phyloP scores from a whole-genome alignment of 2,797 vertebrate genomes.

The Pangasius krempfi region DNA sequence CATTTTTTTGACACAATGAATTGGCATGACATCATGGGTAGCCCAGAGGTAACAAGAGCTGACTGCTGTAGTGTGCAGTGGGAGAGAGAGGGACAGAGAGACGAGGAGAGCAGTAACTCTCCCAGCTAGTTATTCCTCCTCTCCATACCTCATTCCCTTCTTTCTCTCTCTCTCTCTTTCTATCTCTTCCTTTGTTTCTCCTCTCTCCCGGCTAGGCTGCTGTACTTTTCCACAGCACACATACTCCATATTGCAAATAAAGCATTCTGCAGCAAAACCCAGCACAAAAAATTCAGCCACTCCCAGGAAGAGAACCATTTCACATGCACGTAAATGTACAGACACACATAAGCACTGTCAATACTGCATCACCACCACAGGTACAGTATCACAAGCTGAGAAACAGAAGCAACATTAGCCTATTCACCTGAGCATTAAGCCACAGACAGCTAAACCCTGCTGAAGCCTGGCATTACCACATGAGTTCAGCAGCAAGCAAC shows the following conservation, averaged over 20 bases:
- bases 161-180: slow-evolving; percentile 36
- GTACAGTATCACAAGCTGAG: slow-evolving; percentile 28
- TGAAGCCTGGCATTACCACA: slow-evolving; percentile 31
- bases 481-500: slow-evolving; percentile 54
- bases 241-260: slow-evolving; percentile 56
- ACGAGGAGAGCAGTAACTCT: slow-evolving; percentile 27
- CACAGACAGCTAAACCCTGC: slow-evolving; percentile 4
- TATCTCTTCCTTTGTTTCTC: slow-evolving; percentile 46
- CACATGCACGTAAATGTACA: slow-evolving; percentile 34
- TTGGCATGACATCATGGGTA: slow-evolving; percentile 64
- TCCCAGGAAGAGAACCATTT: slow-evolving; percentile 65
- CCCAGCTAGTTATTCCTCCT: slow-evolving; percentile 45
- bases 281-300: slow-evolving; percentile 72
- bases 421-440: slow-evolving; percentile 29
- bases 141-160: slow-evolving; percentile 30
- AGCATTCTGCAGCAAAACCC: slow-evolving; percentile 72
- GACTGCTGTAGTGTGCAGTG: slow-evolving; percentile 56
- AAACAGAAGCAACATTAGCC: slow-evolving; percentile 14
- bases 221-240: slow-evolving; percentile 60
- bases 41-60: slow-evolving; percentile 61
- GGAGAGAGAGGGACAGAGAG: slow-evolving; percentile 9
- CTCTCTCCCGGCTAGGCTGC: slow-evolving; percentile 45
- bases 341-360: slow-evolving; percentile 13
- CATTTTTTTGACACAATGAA: slow-evolving; percentile 55
- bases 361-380: slow-evolving; percentile 5